Evolutionary conservation across 2,888 invertebrate species (phyloP), one percentile per base, ranked within the genome.

Genomic region (Epicampocera succincta): DNA sequence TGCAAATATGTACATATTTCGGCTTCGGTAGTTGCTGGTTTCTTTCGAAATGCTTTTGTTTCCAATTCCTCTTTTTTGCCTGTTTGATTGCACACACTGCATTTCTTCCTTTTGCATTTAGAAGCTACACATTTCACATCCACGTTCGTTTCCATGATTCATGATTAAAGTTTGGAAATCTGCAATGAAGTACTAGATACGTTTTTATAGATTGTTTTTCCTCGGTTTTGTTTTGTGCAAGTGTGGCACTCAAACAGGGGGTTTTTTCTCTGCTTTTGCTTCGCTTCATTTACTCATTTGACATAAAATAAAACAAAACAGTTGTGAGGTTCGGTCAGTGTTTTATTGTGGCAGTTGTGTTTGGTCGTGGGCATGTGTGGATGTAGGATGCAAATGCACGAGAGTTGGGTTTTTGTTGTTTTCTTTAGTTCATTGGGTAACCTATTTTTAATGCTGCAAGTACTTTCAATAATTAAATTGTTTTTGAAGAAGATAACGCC

Each of bases 391-490:
- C 52, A 19, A 50, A 44, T 74, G 44, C 33, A 29, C 54, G 50
- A 66, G 46, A 63, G 60, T 73, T n/a, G 48, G 83, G 42, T 50
- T 50, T 73, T 65, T 80, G 56, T 66, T 71, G 38, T 61, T 21
- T 66, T 82, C 77, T 77, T 69, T 82, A 82, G 81, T 82, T 82
- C 81, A 82, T 77, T 82, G 81, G 81, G 81, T 82, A 82, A 82
- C 81, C 81, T 77, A 82, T 82, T 82, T 82, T 82, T 63, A 76
- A 73, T 77, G 69, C 40, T 65, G 66, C 73, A 77, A 77, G 68
- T 77, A 75, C 65, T 78, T 72, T 73, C 69, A 63, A 69, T 82
- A 77, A 82, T 82, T 82, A 74, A 74, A 69, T 58, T 69, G 81
- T 77, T 74, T 69, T 54, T 38, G 8, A 13, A 46, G 15, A 33